Base-by-base conservation (phyloP, 2,113 vertebrate species). In the Pyxicephalus adspersus region DNA sequence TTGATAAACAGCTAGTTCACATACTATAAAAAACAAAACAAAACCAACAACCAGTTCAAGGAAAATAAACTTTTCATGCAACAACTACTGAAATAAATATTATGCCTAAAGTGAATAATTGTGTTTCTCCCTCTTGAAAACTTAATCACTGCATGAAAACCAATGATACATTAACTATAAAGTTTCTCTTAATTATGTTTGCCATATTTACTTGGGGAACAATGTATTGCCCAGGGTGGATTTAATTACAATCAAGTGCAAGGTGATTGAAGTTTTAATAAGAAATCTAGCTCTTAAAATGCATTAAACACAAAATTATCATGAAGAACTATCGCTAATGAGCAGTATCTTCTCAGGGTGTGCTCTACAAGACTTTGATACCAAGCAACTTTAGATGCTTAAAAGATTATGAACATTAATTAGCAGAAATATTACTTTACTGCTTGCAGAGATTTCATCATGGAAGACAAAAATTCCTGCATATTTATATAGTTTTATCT, bases 171-270 rank as follows among this genome's bases (percentile, higher is more conserved):
- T 23, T 68, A 86, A 85, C 84, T 85, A 84, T 85, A 81, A 83
- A 29, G 84, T 86, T 86, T 86, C 85, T 81, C 57, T 79, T 86
- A 89, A 86, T 90, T 88, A 89, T 73, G 84, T 73, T 77, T 89
- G 61, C 80, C 84, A 73, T 83, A 84, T 86, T 88, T 82, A 79
- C 79, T 64, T 20, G 86, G 84, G 87, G 83, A 29, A 91, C 81
- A 88, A 88, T 87, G 68, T 90, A 90, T 87, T 88, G 85, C 90
- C 86, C 85, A 61, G 8, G 84, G 82, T 34, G 81, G 22, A 86
- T 87, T 88, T 91, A 90, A 91, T 92, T 91, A 89, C 77, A 87
- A 89, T 86, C 72, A 88, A 87, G 29, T 76, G 54, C 28, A 77
- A 18, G 25, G 19, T 81, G 83, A 90, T 77, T 86, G 84, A 91